These are phyloP conservation scores for Myzus persicae DNA, from an alignment of 1,140 invertebrate species.

Conservation along the genomic window DNA sequence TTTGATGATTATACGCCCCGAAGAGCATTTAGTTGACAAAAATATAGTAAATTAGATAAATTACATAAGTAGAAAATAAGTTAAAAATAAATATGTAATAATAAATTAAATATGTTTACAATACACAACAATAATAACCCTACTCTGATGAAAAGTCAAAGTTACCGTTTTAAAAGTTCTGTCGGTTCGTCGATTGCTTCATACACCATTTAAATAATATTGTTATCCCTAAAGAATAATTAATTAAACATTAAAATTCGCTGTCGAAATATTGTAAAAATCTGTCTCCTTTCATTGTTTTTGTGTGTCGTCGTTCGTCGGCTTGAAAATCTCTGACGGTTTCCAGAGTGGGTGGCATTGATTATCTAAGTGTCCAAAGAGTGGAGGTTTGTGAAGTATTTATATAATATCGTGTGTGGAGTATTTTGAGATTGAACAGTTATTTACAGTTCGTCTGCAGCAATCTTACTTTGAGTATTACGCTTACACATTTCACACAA, in stretches of 20 bases:
- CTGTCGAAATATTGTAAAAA: not conserved
- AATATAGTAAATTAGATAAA: too few relatives aligned
- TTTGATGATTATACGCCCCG: too few relatives aligned
- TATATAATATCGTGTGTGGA: not conserved
- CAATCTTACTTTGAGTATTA: too few relatives aligned
- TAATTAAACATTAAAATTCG: too few relatives aligned
- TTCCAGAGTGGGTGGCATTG: not conserved
- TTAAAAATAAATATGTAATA: too few relatives aligned
- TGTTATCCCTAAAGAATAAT: not conserved
- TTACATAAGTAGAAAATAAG: too few relatives aligned
- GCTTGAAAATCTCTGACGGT: not conserved
- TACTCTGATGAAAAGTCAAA: not conserved
- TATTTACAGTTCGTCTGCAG: not conserved
- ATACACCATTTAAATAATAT: not conserved
- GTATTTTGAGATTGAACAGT: not conserved
- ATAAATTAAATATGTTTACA: too few relatives aligned
- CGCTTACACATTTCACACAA: not conserved
- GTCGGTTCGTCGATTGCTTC: not conserved
- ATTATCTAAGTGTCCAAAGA: not conserved
- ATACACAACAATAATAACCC: not conserved
- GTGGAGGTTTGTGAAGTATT: not conserved
- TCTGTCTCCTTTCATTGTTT: not conserved
- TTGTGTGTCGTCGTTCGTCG: not conserved
- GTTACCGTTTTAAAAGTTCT: not conserved
- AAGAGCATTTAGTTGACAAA: too few relatives aligned